Evolutionary conservation across 2,797 vertebrate genomes (phyloP), one percentile per base, ranked within the genome.

Genomic region (Streptopelia turtur): DNA sequence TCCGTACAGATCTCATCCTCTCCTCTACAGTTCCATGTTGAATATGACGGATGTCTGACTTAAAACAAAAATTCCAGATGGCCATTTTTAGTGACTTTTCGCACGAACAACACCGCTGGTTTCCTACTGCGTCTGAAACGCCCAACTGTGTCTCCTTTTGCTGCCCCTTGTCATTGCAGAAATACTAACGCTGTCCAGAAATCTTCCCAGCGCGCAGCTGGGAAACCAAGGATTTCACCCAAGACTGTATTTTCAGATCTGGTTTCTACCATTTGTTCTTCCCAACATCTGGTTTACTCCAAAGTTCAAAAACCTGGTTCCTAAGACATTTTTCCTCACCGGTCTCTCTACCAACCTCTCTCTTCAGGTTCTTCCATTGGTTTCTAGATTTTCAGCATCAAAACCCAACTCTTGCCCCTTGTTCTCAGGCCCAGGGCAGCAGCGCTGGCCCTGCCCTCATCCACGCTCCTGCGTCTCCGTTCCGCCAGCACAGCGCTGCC

Each of bases 1-100:
- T 8, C 74, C 50, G 50, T 8, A 4, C 61, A 41, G 43, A 16
- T n/a, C 31, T 31, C 59, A 6, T 10, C 43, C 77, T 25, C 4
- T 23, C 18, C 57, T 50, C 57, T 31, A 5, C 14, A 4, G 27
- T 16, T 10, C 52, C 57, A 18, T 0, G 3, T 3, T 7, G n/a
- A 69, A 28, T 3, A 31, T 2, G 24, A 63, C 0, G 5, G 14
- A 9, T 5, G 28, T 15, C 47, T 69, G 52, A 56, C 52, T 50
- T 47, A 25, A 70, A 43, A 49, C 15, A 43, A 69, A 27, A 56
- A 70, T 14, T 49, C 41, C 57, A 24, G 13, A 56, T 24, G 9
- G 18, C 41, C 14, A 13, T 43, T 56, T 53, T 22, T 25, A 25
- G 39, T 25, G 47, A 24, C 31, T 49, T 59, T 16, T 64, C 25